phyloP scores from a whole-genome alignment of 1,140 invertebrate species.

The Drosophila ohnishii region DNA sequence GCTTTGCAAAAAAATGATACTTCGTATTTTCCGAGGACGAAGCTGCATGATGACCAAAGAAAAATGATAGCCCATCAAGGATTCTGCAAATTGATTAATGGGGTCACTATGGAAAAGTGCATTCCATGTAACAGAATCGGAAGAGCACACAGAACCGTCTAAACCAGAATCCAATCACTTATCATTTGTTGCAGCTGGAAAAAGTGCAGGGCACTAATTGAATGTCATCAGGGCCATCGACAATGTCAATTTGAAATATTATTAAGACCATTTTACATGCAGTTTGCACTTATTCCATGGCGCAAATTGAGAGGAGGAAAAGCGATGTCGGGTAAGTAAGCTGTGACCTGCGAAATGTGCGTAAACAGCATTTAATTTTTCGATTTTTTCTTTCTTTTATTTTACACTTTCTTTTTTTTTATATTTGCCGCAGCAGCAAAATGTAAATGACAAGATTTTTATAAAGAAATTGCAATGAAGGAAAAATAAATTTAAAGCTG shows the following conservation, averaged over 20 bases:
- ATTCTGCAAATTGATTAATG: constrained; percentile 31
- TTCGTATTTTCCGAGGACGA: not conserved
- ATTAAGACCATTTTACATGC: constrained; percentile 43
- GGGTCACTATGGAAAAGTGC: constrained; percentile 14
- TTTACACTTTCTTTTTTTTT: constrained; percentile 1
- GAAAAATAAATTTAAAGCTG: not conserved
- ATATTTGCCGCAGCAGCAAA: constrained; percentile 29
- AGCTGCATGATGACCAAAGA: not conserved
- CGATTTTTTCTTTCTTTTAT: not conserved
- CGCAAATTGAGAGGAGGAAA: constrained; percentile 8
- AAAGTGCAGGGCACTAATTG: constrained; percentile 35
- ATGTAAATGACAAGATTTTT: constrained; percentile 36
- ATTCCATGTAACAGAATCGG: constrained; percentile 20
- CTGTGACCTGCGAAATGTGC: constrained; percentile 57
- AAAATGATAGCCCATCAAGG: constrained; percentile 34
- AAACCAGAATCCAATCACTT: constrained; percentile 46
- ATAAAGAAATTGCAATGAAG: not conserved
- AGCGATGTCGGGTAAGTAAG: constrained; percentile 1
- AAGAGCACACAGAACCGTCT: constrained; percentile 17
- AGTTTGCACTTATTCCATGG: constrained; percentile 9
- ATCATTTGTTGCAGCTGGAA: constrained; percentile 31
- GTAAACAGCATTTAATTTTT: constrained; percentile 70
- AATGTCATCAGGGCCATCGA: constrained; percentile 37
- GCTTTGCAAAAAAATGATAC: not conserved
- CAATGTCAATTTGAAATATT: constrained; percentile 44